These are phyloP conservation scores for Labeo calbasu DNA, from an alignment of 2,797 vertebrate species.

Conservation along the genomic window DNA sequence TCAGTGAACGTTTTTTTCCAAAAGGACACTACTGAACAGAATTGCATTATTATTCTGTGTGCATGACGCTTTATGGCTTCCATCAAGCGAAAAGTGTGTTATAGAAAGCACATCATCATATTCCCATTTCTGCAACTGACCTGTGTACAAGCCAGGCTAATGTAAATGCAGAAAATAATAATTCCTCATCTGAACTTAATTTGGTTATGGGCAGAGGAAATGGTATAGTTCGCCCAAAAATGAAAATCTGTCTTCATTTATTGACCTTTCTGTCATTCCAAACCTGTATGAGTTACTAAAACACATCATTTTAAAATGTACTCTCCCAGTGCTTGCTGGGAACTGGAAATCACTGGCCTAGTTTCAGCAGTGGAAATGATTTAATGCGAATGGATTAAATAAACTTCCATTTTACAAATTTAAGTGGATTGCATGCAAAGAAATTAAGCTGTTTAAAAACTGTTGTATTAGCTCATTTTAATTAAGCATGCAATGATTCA, in stretches of 20 bases:
- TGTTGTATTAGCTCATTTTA: neutral
- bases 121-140: neutral
- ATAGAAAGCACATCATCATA: slow-evolving; percentile 1
- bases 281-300: neutral
- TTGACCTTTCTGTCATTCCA: neutral
- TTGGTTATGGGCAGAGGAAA: neutral
- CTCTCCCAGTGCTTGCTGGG: neutral
- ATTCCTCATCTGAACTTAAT: neutral
- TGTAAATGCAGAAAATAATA: neutral
- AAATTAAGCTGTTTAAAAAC: neutral
- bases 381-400: neutral
- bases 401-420: neutral
- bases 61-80: neutral
- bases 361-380: neutral
- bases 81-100: neutral
- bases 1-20: neutral
- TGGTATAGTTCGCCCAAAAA: neutral
- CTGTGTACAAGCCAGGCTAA: neutral
- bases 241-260: neutral
- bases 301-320: neutral
- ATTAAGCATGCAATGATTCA: neutral
- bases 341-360: neutral
- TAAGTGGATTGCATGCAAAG: neutral
- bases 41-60: neutral
- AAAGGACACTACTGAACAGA: neutral